A percentile compares a stretch with the other conserved stretches of the same genome.
phyloP scores from a whole-genome alignment of 2,888 invertebrate genomes.

The Limnephilus auricula region DNA sequence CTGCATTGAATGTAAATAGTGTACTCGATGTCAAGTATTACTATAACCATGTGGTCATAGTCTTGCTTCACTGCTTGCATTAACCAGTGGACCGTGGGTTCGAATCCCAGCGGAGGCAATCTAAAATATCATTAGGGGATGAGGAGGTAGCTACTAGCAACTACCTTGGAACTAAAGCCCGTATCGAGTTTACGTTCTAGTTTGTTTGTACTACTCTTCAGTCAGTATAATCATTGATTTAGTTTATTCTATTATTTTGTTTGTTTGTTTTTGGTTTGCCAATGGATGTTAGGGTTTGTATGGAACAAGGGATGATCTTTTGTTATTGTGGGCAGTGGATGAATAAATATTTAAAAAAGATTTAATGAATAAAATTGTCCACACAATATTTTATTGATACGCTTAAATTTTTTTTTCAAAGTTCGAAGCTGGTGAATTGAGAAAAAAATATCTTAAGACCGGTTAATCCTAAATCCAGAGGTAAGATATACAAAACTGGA shows the following conservation, averaged over 20 bases:
- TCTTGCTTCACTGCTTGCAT: conserved; percentile 55
- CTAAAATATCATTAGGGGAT: conserved; percentile 62
- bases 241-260: background rate
- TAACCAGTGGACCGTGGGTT: conserved; percentile 49
- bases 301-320: background rate
- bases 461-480: too few species aligned
- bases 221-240: conserved; percentile 20
- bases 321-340: background rate
- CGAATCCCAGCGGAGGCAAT: conserved; percentile 62
- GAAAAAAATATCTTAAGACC: background rate
- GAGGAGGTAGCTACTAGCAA: background rate
- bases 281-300: conserved; percentile 12
- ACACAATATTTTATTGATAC: background rate
- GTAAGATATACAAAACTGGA: too few species aligned
- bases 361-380: background rate
- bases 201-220: conserved; percentile 28
- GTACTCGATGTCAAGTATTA: conserved; percentile 28
- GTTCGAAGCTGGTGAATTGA: background rate
- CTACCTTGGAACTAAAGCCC: background rate
- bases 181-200: too few species aligned
- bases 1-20: background rate
- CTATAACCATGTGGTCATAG: conserved; percentile 58
- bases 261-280: conserved; percentile 30
- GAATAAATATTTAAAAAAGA: background rate
- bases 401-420: too few species aligned